Percentiles rank a stretch among this genome's conserved stretches.
Evolutionary conservation across 2,888 invertebrate genomes (phyloP).

Genomic region (Argynnis bischoffii): DNA sequence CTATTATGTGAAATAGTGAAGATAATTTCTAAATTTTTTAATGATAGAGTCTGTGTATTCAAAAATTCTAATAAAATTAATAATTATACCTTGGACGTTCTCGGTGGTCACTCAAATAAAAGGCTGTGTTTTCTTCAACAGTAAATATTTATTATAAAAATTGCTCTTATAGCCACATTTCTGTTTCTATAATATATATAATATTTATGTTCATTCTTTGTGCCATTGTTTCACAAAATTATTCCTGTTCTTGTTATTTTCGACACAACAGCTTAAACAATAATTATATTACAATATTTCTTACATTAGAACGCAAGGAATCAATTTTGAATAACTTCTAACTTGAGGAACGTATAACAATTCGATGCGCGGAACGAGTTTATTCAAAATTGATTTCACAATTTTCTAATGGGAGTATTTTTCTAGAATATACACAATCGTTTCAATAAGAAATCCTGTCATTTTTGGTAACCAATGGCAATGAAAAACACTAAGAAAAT

Average conservation of each 20-base stretch:
- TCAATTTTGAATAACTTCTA: conserved; percentile 69
- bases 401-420: conserved; percentile 74
- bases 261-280: conserved; percentile 81
- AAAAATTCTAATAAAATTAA: not conserved
- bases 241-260: conserved; percentile 82
- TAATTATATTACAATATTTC: conserved; percentile 79
- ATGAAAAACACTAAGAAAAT: conserved; percentile 72
- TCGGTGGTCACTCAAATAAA: conserved; percentile 54
- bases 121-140: conserved; percentile 74
- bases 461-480: conserved; percentile 83
- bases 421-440: conserved; percentile 78
- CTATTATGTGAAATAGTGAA: too few relatives aligned
- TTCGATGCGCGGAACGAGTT: conserved; percentile 75
- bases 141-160: conserved; percentile 83
- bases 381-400: conserved; percentile 67
- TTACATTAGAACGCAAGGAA: conserved; percentile 72
- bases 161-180: conserved; percentile 83
- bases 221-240: conserved; percentile 83
- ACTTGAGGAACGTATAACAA: conserved; percentile 76
- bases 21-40: too few relatives aligned
- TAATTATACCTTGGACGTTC: not conserved
- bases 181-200: conserved; percentile 82
- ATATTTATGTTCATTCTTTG: conserved; percentile 82
- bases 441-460: conserved; percentile 78
- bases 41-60: not conserved